Evolutionary conservation across 2,888 invertebrate genomes (phyloP), one percentile per base, ranked within the genome.

Genomic region (Falcaria lacertinaria): DNA sequence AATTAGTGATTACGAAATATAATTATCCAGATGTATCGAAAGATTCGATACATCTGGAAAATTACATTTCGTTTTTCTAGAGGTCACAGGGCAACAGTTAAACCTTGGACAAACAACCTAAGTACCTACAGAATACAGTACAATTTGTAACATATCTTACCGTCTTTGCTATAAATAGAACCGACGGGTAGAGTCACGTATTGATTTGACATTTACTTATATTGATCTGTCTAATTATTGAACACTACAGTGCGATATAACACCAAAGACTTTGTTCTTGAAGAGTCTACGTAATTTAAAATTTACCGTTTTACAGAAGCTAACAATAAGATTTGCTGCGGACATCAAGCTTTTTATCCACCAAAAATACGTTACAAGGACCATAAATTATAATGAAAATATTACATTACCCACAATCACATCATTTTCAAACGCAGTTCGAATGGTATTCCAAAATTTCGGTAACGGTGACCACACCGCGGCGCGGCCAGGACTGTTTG

Each of bases 361-460:
- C 22, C 2, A 22, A 22, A 1, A 19, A 22, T 6, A 22, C 5
- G 22, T 22, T n/a, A n/a, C n/a, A 22, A 22, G 7, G 5, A 22
- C 5, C 1, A 6, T 1, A 1, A 22, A 22, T 22, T 2, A 22
- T 2, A 11, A 28, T 28, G 1, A 1, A 28, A 2, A 11, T 11
- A 0, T 11, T 11, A 11, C 2, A 7, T 28, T 7, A 28, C 11
- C 22, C 11, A 11, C 11, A 54, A 56, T 77, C 67, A 78, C 84
- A 84, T 85, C 65, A 50, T 81, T 66, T 67, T 57, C 56, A 57
- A 60, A 59, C 64, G 57, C 67, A 65, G 37, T 37, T 37, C 63
- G 57, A 28, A 54, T 51, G 56, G 44, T 57, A 61, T 63, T 60
- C 44, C 54, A 47, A 39, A 48, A 43, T 46, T n/a, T n/a, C 59